Evolutionary conservation across 92 coral and sea anemone species (phyloP).

Genomic region (Actinernus sp.): DNA sequence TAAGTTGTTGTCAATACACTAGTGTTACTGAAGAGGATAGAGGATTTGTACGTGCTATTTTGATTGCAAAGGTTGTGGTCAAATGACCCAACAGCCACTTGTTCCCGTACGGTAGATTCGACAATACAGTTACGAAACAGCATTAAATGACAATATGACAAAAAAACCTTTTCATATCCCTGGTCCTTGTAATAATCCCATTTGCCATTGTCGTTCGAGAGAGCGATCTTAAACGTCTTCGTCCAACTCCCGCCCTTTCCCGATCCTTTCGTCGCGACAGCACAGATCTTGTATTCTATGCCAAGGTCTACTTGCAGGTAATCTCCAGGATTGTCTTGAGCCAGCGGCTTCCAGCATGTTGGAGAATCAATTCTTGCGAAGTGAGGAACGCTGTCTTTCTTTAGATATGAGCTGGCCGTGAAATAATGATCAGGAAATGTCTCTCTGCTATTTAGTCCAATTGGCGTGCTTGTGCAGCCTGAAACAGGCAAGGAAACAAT

Average conservation of each 20-base stretch:
- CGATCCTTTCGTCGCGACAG: constrained; percentile 16
- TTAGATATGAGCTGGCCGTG: constrained; percentile 13
- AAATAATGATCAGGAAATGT: constrained; percentile 30
- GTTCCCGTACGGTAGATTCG: no score
- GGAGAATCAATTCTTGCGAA: constrained; percentile 5
- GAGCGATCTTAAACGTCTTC: not conserved
- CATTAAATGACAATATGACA: no score
- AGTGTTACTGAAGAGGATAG: no score
- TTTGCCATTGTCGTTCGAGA: constrained; percentile 4
- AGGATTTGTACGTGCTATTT: no score
- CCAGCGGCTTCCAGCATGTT: constrained; percentile 19
- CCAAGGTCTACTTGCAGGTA: constrained; percentile 36
- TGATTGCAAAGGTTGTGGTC: no score
- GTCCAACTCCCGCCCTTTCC: constrained; percentile 5
- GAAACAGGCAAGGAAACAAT: no score
- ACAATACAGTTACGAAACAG: no score
- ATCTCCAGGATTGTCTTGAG: not conserved
- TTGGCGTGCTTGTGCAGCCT: no score
- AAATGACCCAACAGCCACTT: no score
- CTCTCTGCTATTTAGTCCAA: constrained; percentile 17
- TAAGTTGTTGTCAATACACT: no score
- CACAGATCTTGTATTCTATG: constrained; percentile 15
- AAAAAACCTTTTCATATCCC: constrained; percentile 28
- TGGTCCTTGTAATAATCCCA: constrained; percentile 15
- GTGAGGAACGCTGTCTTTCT: not conserved